Evolutionary conservation across 2,113 vertebrate genomes (phyloP), one percentile per base, ranked within the genome.

Genomic region (Chitala chitala): DNA sequence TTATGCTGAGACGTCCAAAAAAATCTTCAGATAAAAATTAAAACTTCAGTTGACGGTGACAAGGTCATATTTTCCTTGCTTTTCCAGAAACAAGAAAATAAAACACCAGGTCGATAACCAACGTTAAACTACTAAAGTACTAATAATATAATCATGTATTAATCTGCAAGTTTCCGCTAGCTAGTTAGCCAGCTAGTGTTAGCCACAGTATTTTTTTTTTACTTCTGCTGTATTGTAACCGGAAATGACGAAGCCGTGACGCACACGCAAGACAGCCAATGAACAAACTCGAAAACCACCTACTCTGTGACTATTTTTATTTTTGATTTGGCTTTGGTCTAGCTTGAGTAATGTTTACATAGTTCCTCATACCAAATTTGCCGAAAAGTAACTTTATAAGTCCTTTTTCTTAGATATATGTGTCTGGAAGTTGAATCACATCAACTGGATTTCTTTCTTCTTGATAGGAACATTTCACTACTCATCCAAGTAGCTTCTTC

Each of bases 121-220:
- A 20, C n/a, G 38, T n/a, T 26, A 24, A 29, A 46, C 26, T 20
- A 4, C 17, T 1, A 26, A 26, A 9, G 29, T 69, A 36, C 10
- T 20, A 51, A 3, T 20, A 36, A 31, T 12, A 51, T 26, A 1
- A 3, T 69, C 44, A 51, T 51, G 15, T 17, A 33, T 22, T 26
- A 48, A 8, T 31, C 22, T 51, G 66, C 15, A 51, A 50, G 36
- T 33, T 26, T 13, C 9, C 44, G 69, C 75, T 73, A 73, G 79
- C 79, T 83, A 82, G 78, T 78, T 86, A 82, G 80, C 78, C 81
- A 46, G 76, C 81, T 82, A 84, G 79, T 77, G 84, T 82, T 72
- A 79, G 68, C 68, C 80, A 79, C 80, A 75, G 80, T 79, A 76
- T 77, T 79, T 77, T 80, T 80, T 87, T 84, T 82, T 77, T 69